Evolutionary conservation across 2,888 invertebrate species (phyloP), one percentile per base, ranked within the genome.

Genomic region (Epistrophella euchroma): DNA sequence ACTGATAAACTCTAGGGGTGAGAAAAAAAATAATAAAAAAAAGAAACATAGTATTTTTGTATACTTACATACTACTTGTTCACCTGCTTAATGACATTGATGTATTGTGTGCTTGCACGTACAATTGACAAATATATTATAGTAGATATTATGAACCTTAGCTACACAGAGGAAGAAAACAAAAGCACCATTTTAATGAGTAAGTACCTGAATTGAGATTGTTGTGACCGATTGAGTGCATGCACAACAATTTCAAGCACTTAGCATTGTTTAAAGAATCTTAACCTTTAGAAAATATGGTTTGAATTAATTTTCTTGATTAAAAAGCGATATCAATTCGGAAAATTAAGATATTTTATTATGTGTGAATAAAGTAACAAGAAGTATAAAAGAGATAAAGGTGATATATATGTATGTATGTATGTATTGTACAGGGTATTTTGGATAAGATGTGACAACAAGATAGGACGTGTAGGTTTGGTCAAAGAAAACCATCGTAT

Each of bases 1-100:
- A 28, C 66, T 50, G 79, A 80, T 80, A 74, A 74, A 43, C 50
- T 43, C 32, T 35, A 43, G 52, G 79, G 74, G 52, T 58, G 45
- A 50, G 35, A 50, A 45, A 4, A 10, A n/a, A 62, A 22, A 15
- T n/a, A 0, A 19, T 22, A 22, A 25, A 25, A 25, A 25, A 52
- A 9, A 25, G 1, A 28, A 1, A 40, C 15, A 40, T 5, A 40
- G 11, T 35, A 35, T 10, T 2, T 11, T 1, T 47, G 11, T 11
- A 22, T 19, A 22, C 19, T 19, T 22, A 11, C 19, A 1, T 2
- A 50, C 22, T 50, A 43, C 35, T 50, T 19, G 32, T 50, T 43
- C 28, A n/a, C 22, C 22, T 35, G 35, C 28, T 50, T 35, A 35
- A 35, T 66, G 66, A 50, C 66, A 66, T 66, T 66, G 66, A 66